Percentiles rank a stretch among this genome's conserved stretches.
Conservation (phyloP, 2,888 invertebrate genomes). For the Eupithecia abbreviata region DNA sequence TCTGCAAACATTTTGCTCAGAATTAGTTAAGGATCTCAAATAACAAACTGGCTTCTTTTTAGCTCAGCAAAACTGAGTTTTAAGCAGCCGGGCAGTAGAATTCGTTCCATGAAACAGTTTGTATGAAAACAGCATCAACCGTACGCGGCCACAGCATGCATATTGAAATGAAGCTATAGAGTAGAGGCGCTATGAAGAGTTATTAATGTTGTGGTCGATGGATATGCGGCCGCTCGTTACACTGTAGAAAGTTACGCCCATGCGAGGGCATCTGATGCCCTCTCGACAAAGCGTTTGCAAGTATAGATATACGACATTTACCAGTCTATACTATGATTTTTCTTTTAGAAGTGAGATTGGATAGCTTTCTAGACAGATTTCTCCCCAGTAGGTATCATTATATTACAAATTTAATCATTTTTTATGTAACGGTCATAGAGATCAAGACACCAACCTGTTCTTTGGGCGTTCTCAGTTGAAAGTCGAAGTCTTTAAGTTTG, state of each 20-base stretch:
- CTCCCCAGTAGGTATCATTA: not conserved
- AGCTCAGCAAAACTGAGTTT: not conserved
- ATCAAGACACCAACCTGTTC: no score
- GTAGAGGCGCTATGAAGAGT: conserved; percentile 48
- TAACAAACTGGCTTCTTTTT: not conserved
- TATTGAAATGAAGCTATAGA: conserved; percentile 44
- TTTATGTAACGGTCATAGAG: no score
- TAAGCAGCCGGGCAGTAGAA: not conserved
- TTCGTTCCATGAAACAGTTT: not conserved
- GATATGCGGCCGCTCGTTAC: conserved; percentile 56
- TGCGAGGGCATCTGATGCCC: conserved; percentile 26
- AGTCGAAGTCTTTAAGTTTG: no score
- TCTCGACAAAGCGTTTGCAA: conserved; percentile 5
- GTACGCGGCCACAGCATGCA: conserved; percentile 3
- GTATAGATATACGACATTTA: not conserved
- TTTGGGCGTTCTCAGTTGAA: no score
- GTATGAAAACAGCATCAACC: not conserved
- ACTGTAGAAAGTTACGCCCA: conserved; percentile 58
- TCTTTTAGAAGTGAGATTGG: not conserved
- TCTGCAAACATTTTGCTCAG: not conserved
- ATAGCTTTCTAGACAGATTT: not conserved
- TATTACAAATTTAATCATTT: not conserved
- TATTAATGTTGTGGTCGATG: conserved; percentile 55
- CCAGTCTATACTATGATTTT: not conserved
- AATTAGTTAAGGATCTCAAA: not conserved